Evolutionary conservation across 2,888 invertebrate genomes (phyloP).

Genomic region (Harmothoe impar): DNA sequence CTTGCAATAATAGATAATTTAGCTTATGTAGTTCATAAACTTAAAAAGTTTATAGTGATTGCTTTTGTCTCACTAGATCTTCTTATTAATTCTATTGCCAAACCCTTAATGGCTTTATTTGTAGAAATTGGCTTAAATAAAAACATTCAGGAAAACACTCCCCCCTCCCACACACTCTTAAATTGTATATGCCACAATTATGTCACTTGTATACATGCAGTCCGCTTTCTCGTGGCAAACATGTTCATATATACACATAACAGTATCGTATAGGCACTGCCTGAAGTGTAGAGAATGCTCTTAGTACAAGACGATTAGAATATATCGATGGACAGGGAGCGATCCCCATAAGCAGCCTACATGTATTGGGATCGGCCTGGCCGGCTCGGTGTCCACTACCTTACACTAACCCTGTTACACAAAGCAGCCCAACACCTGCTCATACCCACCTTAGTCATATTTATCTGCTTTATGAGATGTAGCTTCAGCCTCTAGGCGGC

Average conservation of each 20-base stretch:
- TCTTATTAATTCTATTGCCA: too few relatives aligned
- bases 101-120: too few relatives aligned
- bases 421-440: constrained; percentile 34
- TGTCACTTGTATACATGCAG: too few relatives aligned
- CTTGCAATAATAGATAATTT: too few relatives aligned
- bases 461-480: constrained; percentile 54
- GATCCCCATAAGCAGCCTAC: constrained; percentile 36
- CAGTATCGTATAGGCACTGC: not conserved
- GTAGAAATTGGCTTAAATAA: too few relatives aligned
- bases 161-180: not conserved
- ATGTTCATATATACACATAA: too few relatives aligned
- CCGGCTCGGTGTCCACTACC: not conserved
- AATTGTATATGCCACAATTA: too few relatives aligned
- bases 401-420: constrained; percentile 40
- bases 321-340: constrained; percentile 34
- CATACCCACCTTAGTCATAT: constrained; percentile 41
- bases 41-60: too few relatives aligned
- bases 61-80: too few relatives aligned
- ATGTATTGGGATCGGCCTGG: not conserved
- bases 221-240: too few relatives aligned
- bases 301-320: constrained; percentile 32
- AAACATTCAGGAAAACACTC: too few relatives aligned
- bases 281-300: constrained; percentile 14
- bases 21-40: too few relatives aligned
- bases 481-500: not conserved